Evolutionary conservation across 53 echinoderm and acorn worm species (phyloP), one percentile per base, ranked within the genome.

Genomic region (Astropecten irregularis): DNA sequence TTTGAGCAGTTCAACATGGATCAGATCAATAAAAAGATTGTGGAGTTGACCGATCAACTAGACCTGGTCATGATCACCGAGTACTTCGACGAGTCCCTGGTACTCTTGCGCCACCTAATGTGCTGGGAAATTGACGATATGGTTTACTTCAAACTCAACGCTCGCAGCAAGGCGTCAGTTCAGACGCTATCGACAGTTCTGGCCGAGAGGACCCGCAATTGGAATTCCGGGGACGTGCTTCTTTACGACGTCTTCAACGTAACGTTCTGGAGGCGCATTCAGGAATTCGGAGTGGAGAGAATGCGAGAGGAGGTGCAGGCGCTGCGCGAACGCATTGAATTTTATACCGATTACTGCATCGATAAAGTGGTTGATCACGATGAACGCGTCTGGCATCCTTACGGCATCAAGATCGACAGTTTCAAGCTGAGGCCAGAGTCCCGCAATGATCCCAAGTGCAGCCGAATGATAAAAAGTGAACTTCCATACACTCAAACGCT

Each of bases 61-160:
- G 90, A 99, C 69, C 49, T 99, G 39, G 94, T 99, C 19, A 92
- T 99, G 90, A 66, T 99, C 30, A 94, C 94, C 0, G 99, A 99
- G 63, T 88, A 94, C 53, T 94, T 99, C 58, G 86, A 95, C 1
- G 99, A 99, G 61, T 90, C 92, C 3, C 40, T 99, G 64, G 90
- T 99, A 18, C 82, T 99, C 19, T 77, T 99, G 4, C 88, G 88
- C 19, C 83, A 99, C 0, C 71, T 99, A 42, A 85, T 99, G 90
- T 99, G 99, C 67, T 99, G 92, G 99, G 70, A 90, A 19, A 48
- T 86, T 1, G 88, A 99, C 39, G 99, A 99, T 66, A 73, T 99
- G n/a, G 92, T 88, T 0, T 92, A 74, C 30, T 92, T 99, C 52
- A 61, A 87, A 14, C 62, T 90, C 21, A 99, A 99, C 48, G 88